Base-by-base conservation (phyloP, 2,888 invertebrate species). In the Ectemnius lituratus region DNA sequence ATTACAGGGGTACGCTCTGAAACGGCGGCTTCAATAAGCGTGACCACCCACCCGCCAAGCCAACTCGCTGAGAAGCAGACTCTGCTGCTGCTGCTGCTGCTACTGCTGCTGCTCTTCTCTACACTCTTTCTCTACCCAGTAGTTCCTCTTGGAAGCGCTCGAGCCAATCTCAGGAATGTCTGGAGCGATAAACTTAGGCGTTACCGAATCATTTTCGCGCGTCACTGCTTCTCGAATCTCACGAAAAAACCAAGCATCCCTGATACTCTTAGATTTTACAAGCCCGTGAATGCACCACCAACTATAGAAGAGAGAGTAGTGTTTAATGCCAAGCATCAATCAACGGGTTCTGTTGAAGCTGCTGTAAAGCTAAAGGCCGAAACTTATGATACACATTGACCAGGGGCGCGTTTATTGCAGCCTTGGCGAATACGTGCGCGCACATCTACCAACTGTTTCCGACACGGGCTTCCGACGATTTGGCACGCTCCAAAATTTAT, bases 1-100 rank as follows among this genome's bases (percentile, higher is more conserved):
- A 85, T 87, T 87, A 87, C 81, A 77, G 77, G 23, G 65, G 74
- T 65, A 67, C 57, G 62, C 66, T 79, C 63, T 63, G 75, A 70
- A 75, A 77, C 73, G 68, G 63, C 75, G 73, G 75, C 73, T 78
- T 81, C 73, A 75, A 77, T 76, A 64, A 66, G 72, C 70, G 68
- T 72, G 77, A 73, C 79, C 84, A 78, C 79, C 81, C 83, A 83
- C 81, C 75, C 59, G 63, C 69, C 69, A 61, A 61, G 58, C 62
- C 67, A 37, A 37, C 37, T 37, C 37, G 11, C 37, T 1, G 37
- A 6, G 37, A 37, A 37, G 8, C 37, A 11, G 8, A 37, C 37
- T 5, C 37, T 37, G n/a, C n/a, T 37, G 8, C 37, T 37, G 5
- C 37, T 37, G 3, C 37, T 37, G 8, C 11, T 11, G 1, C 37